Evolutionary conservation across 1,140 invertebrate genomes (phyloP).

Genomic region (Euborellia annulipes): DNA sequence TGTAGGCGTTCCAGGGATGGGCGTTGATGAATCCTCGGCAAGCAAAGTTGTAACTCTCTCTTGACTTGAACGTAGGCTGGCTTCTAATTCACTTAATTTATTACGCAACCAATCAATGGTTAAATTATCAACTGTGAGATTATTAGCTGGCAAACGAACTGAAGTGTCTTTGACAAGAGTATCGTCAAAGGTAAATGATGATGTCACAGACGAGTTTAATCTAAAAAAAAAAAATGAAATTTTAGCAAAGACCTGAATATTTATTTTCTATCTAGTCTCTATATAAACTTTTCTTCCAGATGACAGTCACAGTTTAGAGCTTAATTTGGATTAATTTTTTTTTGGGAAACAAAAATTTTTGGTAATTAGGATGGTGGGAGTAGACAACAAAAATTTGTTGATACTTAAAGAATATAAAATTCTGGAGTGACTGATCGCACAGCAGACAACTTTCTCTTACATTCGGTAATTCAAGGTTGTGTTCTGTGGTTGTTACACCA

Average conservation of each 20-base stretch:
- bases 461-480: too few relatives aligned
- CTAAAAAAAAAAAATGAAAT: constrained; percentile 29
- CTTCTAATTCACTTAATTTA: constrained; percentile 59
- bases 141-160: constrained; percentile 62
- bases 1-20: background rate
- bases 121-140: constrained; percentile 76
- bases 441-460: too few relatives aligned
- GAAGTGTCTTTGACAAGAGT: constrained; percentile 68
- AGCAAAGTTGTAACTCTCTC: constrained; percentile 36
- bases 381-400: too few relatives aligned
- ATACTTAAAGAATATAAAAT: too few relatives aligned
- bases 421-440: too few relatives aligned
- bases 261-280: too few relatives aligned
- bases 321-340: too few relatives aligned
- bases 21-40: too few relatives aligned
- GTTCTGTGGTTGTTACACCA: too few relatives aligned
- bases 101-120: constrained; percentile 73
- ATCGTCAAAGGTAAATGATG: constrained; percentile 69
- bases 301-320: background rate
- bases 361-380: too few relatives aligned
- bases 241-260: too few relatives aligned
- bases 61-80: constrained; percentile 46
- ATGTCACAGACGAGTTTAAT: constrained; percentile 51
- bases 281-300: background rate
- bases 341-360: too few relatives aligned